Evolutionary conservation across 2,888 invertebrate species (phyloP).

Genomic region (Kuschelorhynchus macadamiae): DNA sequence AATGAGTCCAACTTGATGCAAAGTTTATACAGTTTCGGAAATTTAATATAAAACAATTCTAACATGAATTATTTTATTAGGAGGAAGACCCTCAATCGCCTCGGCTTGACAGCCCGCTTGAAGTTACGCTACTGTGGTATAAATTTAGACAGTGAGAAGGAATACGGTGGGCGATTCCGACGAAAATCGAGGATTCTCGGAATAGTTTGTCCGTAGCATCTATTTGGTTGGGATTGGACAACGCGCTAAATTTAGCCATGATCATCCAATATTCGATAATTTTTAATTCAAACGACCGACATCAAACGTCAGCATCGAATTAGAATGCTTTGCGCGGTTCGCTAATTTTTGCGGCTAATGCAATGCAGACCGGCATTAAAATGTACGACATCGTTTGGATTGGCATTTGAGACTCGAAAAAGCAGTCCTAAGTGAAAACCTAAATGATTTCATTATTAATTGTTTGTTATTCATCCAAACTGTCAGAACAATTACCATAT

Average conservation of each 20-base stretch:
- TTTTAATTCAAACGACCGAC: constrained; percentile 28
- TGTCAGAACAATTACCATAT: no score
- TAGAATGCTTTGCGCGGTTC: constrained; percentile 10
- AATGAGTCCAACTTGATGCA: no score
- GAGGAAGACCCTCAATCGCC: no score
- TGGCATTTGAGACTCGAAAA: constrained; percentile 4
- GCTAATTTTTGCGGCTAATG: background rate
- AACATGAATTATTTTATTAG: no score
- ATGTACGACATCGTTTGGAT: background rate
- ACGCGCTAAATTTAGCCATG: constrained; percentile 45
- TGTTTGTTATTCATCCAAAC: constrained; percentile 12
- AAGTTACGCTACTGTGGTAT: constrained; percentile 24
- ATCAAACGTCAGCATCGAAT: constrained; percentile 13
- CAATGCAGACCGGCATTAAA: constrained; percentile 1
- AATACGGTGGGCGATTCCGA: constrained; percentile 45
- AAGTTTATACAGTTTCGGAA: no score
- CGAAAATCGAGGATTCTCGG: constrained; percentile 41
- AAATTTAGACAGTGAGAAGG: constrained; percentile 34
- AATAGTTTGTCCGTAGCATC: constrained; percentile 37
- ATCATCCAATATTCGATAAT: constrained; percentile 29
- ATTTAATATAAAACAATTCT: no score
- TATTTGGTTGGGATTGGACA: constrained; percentile 22
- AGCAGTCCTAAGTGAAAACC: constrained; percentile 3
- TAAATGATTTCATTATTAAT: constrained; percentile 9
- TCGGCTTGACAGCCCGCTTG: no score